Conservation (phyloP, 2,113 vertebrate species). For the Tonatia bakeri region DNA sequence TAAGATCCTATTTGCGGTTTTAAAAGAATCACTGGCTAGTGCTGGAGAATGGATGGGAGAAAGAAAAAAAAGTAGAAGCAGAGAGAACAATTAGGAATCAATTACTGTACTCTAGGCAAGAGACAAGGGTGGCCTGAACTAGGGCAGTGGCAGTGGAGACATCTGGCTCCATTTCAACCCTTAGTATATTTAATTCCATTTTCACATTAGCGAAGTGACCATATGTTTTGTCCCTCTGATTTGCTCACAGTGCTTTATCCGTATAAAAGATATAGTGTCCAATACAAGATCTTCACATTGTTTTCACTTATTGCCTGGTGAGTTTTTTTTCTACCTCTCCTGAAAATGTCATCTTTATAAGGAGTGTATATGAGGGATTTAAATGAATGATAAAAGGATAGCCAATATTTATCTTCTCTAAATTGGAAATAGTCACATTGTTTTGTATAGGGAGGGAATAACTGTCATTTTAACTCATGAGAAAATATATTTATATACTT, state of each 20-base stretch:
- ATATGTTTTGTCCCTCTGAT: background rate
- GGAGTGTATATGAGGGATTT: background rate
- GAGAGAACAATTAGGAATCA: background rate
- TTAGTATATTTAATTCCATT: background rate
- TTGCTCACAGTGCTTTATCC: background rate
- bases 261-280: background rate
- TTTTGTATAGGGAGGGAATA: background rate
- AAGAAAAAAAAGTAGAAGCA: background rate
- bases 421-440: background rate
- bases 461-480: background rate
- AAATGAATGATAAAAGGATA: background rate
- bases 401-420: background rate
- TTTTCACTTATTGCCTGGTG: conserved; percentile 21
- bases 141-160: background rate
- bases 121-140: background rate
- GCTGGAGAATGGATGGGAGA: background rate
- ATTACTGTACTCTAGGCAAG: background rate
- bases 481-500: background rate
- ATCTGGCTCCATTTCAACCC: background rate
- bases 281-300: background rate
- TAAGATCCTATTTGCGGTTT: background rate
- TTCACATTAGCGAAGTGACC: background rate
- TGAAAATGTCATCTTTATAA: conserved; percentile 11
- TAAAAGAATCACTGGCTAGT: background rate
- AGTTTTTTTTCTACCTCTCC: background rate